Conservation (phyloP, 2,888 invertebrate species). For the Hetaerina titia region DNA sequence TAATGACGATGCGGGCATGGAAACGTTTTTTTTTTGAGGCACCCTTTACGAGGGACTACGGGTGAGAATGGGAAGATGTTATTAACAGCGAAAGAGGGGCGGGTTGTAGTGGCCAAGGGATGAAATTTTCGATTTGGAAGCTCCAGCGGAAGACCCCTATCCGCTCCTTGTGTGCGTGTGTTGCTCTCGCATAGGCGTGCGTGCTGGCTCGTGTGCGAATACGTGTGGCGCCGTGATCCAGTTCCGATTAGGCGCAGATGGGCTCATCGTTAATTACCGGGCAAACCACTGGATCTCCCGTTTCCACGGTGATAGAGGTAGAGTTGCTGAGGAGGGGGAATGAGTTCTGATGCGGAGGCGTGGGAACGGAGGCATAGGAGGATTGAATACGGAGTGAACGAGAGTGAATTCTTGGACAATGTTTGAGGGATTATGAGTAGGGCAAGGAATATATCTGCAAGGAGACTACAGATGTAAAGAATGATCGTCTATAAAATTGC, state of each 20-base stretch:
- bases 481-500: background rate
- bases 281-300: background rate
- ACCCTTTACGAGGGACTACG: background rate
- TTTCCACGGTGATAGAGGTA: slow-evolving; percentile 6
- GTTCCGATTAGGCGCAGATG: slow-evolving; percentile 43
- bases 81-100: background rate
- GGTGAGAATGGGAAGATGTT: background rate
- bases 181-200: too few species aligned
- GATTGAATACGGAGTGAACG: background rate
- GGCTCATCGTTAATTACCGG: slow-evolving; percentile 48
- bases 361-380: background rate
- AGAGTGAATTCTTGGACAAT: background rate
- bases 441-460: background rate
- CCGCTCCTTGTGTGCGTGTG: too few species aligned
- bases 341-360: background rate
- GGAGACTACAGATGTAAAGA: background rate
- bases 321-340: background rate
- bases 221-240: slow-evolving; percentile 17
- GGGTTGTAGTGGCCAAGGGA: background rate
- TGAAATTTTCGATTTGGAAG: background rate
- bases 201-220: background rate
- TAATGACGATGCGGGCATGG: too few species aligned
- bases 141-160: background rate
- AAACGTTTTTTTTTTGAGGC: background rate
- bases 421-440: background rate